phyloP scores from a whole-genome alignment of 1,140 invertebrate genomes.

The Trichomalopsis sarcophagae region DNA sequence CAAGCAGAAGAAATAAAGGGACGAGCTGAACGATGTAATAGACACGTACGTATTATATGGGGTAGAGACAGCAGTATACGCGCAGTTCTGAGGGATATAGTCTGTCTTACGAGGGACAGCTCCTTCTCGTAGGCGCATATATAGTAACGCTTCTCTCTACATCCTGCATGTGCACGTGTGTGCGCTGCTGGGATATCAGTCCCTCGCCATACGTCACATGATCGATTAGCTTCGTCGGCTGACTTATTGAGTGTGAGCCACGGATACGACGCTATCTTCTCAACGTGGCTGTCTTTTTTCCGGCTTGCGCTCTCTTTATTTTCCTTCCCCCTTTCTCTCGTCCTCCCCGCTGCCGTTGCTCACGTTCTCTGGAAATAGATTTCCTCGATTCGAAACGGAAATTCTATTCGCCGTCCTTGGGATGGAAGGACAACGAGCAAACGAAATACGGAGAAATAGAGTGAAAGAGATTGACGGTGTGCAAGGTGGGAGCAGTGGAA shows the following conservation, averaged over 20 bases:
- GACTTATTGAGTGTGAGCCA: conserved; percentile 51
- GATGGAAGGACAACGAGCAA: conserved; percentile 17
- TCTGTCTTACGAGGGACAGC: background rate
- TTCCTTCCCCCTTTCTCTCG: conserved; percentile 13
- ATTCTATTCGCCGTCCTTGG: conserved; percentile 50
- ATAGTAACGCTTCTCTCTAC: background rate
- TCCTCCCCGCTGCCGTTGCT: background rate
- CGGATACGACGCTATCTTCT: conserved; percentile 38
- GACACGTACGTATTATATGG: background rate
- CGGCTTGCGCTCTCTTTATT: background rate
- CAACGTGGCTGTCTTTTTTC: conserved; percentile 9
- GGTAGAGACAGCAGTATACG: too few relatives aligned
- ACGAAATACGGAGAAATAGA: conserved; percentile 34
- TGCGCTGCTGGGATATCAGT: background rate
- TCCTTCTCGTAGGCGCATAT: background rate
- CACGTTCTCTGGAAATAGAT: conserved; percentile 52
- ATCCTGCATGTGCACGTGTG: background rate
- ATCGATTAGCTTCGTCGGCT: conserved; percentile 48
- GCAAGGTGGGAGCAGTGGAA: background rate
- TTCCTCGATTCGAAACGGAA: conserved; percentile 55
- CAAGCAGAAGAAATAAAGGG: background rate
- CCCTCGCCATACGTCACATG: conserved; percentile 41
- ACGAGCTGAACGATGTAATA: background rate
- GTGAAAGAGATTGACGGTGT: conserved; percentile 27
- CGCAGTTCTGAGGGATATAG: background rate